Base-by-base conservation (phyloP, 2,797 vertebrate species). In the Sardinella longiceps region DNA sequence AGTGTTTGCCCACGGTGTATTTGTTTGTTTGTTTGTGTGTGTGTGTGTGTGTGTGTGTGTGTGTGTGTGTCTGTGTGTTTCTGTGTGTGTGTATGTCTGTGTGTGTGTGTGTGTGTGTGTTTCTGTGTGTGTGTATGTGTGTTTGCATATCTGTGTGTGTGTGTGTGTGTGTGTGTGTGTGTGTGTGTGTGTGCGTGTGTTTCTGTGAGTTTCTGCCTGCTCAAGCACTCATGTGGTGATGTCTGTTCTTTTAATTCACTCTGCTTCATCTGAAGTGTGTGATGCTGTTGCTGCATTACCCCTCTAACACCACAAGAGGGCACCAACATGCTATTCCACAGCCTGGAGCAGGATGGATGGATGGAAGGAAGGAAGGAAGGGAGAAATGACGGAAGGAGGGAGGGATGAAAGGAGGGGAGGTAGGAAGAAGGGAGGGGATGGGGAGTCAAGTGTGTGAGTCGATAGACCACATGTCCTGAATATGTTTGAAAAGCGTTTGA, bases 71-170 rank as follows among this genome's bases (percentile, higher is more conserved):
- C n/a, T n/a, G n/a, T n/a, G n/a, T n/a, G n/a, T n/a, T n/a, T n/a
- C n/a, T n/a, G 85, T 91, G 81, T 92, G 93, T 91, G 91, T 93
- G 91, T 91, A 90, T 89, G 92, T 66, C 60, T 80, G 48, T 43
- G 56, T 66, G 74, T 88, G 92, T 66, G 74, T 74, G 56, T 33
- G 80, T 58, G 60, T 45, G 20, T 63, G 74, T 66, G 63, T 66
- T 10, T 66, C 28, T 33, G 9, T 66, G 12, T 33, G 28, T 30
- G 25, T 14, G 12, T 18, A 28, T 70, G 9, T n/a, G 58, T 10
- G 58, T 63, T 25, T 63, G 58, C n/a, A n/a, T n/a, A n/a, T n/a
- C n/a, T n/a, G n/a, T n/a, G n/a, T n/a, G n/a, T n/a, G n/a, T n/a
- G n/a, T n/a, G n/a, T n/a, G n/a, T n/a, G n/a, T 28, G 1, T 63